Evolutionary conservation across 2,888 invertebrate species (phyloP), one percentile per base, ranked within the genome.

Genomic region (Synanthedon tipuliformis): DNA sequence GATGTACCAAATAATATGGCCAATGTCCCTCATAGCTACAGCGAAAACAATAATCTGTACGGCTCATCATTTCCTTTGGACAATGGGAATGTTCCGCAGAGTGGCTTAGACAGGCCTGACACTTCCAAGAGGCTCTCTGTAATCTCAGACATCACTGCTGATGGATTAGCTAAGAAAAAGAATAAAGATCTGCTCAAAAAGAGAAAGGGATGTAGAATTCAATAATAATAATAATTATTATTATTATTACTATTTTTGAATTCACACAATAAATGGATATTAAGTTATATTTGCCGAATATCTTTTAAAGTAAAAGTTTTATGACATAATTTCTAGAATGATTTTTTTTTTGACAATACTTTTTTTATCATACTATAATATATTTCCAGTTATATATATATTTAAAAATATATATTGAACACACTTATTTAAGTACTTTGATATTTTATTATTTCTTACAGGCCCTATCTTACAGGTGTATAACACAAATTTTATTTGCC

Each of bases 111-210:
- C 13, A 60, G 70, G 48, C 61, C 61, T 45, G 84, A 83, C 55
- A 64, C 71, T 12, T 73, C 76, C 1, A 87, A 87, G 54, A 71
- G 87, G 52, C 66, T 84, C 41, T 87, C 87, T 1, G 86, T 87
- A 2, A 82, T 85, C 63, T 87, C 87, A 5, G 87, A 87, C 55
- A 86, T 86, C 51, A 86, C 85, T 16, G 78, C 82, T 18, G 87
- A 87, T 59, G 82, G 78, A 8, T 62, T 85, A 3, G 81, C 78
- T 13, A 87, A 85, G 62, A 86, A 82, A 57, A 84, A 84, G 58
- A 81, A 61, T 51, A 86, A 85, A 61, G 78, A 79, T 51, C 63
- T 77, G 61, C 75, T 76, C 41, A 85, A 86, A 61, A 87, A 87
- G 61, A 69, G 79, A 59, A 81, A 76, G 57, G 87, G 87, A 53